Percentiles rank a stretch among this genome's conserved stretches.
phyloP scores from a whole-genome alignment of 2,797 vertebrate genomes.

The Yasuhikotakia modesta region DNA sequence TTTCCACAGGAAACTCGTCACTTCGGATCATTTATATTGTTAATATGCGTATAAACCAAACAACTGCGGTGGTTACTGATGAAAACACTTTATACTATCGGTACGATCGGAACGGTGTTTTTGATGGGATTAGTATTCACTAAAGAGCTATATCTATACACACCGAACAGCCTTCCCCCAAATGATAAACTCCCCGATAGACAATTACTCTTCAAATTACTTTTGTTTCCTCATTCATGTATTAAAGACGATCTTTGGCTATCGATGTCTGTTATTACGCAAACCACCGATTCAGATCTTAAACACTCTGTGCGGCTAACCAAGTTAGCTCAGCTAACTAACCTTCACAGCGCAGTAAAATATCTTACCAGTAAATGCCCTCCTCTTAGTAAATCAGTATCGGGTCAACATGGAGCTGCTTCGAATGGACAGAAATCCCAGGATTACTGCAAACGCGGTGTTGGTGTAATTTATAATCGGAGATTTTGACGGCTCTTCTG shows the following conservation, averaged over 20 bases:
- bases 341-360: conserved; percentile 28
- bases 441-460: background rate
- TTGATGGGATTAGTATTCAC: conserved; percentile 31
- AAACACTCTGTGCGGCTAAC: conserved; percentile 25
- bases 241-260: background rate
- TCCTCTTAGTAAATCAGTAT: conserved; percentile 35
- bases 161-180: background rate
- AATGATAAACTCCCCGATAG: conserved; percentile 6
- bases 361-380: conserved; percentile 49
- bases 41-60: background rate
- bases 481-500: background rate
- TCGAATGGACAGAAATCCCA: background rate
- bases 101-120: conserved; percentile 1
- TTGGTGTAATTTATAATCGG: background rate
- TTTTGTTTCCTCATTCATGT: background rate
- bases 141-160: background rate
- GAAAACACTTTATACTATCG: background rate
- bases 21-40: background rate
- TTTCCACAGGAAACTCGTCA: background rate
- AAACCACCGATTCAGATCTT: background rate
- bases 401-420: conserved; percentile 45
- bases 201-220: background rate
- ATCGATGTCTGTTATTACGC: background rate
- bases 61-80: too few species aligned
- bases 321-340: conserved; percentile 36